Conservation (phyloP, 2,113 vertebrate species). For the Piprites chloris region DNA sequence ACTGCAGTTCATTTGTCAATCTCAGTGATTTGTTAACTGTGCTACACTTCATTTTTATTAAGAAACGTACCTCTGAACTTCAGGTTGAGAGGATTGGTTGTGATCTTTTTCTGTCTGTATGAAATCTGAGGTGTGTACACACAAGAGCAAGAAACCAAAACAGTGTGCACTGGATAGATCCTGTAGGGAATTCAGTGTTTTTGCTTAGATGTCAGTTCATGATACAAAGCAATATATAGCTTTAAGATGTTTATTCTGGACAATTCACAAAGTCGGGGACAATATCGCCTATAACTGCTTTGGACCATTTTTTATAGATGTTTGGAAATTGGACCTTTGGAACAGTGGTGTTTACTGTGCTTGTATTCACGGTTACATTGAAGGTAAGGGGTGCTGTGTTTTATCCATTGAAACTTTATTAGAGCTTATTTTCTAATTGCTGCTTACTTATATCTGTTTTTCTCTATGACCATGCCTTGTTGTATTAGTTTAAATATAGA, state of each 20-base stretch:
- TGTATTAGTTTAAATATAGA: background rate
- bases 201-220: background rate
- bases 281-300: background rate
- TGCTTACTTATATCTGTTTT: background rate
- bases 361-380: constrained; percentile 93
- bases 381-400: constrained; percentile 78
- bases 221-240: background rate
- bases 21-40: background rate
- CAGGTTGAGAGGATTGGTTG: background rate
- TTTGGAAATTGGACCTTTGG: constrained; percentile 99
- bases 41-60: background rate
- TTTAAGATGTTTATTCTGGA: background rate
- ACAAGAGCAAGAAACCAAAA: background rate
- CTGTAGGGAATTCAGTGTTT: background rate
- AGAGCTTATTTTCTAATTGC: background rate
- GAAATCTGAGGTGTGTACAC: background rate
- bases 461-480: background rate
- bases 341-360: constrained; percentile 91
- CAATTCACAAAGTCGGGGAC: background rate
- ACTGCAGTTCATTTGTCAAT: background rate
- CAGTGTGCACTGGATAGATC: background rate
- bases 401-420: background rate
- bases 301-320: constrained; percentile 74
- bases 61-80: background rate
- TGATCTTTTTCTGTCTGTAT: background rate